Percentiles rank a stretch among this genome's conserved stretches.
Evolutionary conservation across 1,140 invertebrate genomes (phyloP).

Genomic region (Hylyphantes graminicola): DNA sequence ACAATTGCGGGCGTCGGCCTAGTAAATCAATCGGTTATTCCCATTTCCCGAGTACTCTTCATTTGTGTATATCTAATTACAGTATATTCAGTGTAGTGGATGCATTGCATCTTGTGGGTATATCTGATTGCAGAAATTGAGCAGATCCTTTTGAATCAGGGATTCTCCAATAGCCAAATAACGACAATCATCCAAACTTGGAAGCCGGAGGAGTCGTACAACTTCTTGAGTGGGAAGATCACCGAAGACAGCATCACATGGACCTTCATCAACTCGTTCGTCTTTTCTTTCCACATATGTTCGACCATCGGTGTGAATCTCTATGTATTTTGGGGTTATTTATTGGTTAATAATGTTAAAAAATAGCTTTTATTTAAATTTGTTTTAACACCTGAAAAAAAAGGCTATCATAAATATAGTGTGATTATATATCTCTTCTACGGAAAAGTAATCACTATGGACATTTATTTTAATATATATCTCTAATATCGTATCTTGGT

Average conservation of each 20-base stretch:
- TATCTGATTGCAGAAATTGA: background rate
- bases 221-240: background rate
- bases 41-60: too few species aligned
- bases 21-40: too few species aligned
- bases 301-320: conserved; percentile 81
- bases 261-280: conserved; percentile 93
- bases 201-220: background rate
- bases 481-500: background rate
- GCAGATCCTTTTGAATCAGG: background rate
- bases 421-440: background rate
- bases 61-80: too few species aligned
- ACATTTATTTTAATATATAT: background rate
- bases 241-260: conserved; percentile 70
- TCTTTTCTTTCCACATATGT: conserved; percentile 92
- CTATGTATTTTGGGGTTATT: background rate
- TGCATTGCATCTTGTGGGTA: too few species aligned
- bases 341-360: background rate
- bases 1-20: too few species aligned
- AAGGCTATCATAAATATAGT: background rate
- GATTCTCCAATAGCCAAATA: background rate
- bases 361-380: background rate
- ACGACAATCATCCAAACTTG: background rate
- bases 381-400: background rate
- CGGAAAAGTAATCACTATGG: background rate
- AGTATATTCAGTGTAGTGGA: too few species aligned